Percentiles rank a stretch among this genome's conserved stretches.
Evolutionary conservation across 2,888 invertebrate genomes (phyloP).

Genomic region (Cistogaster globosa): DNA sequence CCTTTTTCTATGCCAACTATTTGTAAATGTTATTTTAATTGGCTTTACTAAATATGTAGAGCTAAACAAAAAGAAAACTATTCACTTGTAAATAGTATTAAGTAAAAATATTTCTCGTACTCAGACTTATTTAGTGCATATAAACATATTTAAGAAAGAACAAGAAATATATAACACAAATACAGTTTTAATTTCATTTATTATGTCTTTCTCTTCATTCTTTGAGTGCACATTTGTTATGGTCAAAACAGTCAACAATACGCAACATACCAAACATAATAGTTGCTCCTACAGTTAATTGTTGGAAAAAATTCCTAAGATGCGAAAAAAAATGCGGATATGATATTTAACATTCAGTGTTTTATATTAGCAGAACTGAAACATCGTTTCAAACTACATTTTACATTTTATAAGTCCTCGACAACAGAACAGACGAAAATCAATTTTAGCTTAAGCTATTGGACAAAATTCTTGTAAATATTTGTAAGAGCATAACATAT

Average conservation of each 20-base stretch:
- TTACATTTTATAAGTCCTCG: too few species aligned
- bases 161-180: background rate
- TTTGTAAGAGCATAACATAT: too few species aligned
- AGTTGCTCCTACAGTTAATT: background rate
- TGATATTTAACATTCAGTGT: too few species aligned
- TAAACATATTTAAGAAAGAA: background rate
- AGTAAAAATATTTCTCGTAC: constrained; percentile 5
- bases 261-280: background rate
- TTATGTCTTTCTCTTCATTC: constrained; percentile 29
- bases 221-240: constrained; percentile 17
- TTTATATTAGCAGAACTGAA: too few species aligned
- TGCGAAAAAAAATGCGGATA: too few species aligned
- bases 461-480: too few species aligned
- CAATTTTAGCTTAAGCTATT: too few species aligned
- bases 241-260: constrained; percentile 1
- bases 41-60: constrained; percentile 43
- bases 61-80: constrained; percentile 48
- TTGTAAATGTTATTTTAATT: constrained; percentile 68
- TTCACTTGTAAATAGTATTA: constrained; percentile 11
- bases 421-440: too few species aligned
- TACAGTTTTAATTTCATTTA: background rate
- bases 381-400: too few species aligned
- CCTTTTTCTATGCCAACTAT: constrained; percentile 63
- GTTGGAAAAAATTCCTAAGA: too few species aligned
- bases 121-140: background rate